Base-by-base conservation (phyloP, 2,113 vertebrate genomes). In the Oenanthe oenanthe region DNA sequence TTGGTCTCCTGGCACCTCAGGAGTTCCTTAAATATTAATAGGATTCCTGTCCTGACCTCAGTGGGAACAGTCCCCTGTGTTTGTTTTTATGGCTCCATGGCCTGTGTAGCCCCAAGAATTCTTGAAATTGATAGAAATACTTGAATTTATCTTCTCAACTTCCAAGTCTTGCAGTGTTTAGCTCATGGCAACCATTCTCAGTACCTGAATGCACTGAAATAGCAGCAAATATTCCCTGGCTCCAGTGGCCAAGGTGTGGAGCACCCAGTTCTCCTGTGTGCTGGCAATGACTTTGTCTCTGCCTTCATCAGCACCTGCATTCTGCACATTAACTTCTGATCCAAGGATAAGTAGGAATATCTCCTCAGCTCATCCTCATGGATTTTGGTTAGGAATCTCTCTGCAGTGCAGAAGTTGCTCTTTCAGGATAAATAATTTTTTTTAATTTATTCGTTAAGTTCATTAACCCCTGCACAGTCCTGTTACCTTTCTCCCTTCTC, bases 251-350 rank as follows among this genome's bases (percentile, higher is more conserved):
- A 20, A 45, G n/a, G 25, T 62, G 29, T 24, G 9, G 18, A 40
- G 21, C 53, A 1, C 36, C 50, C 1, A 0, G 0, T 21, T 57
- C 42, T 65, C 9, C 51, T n/a, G 24, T 14, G 29, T 54, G 17
- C 34, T 63, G 61, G 32, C 7, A 22, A 24, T 29, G 60, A 18
- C 11, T 65, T 29, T 15, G 6, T 29, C 48, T 63, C 75, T 65
- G 75, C 6, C 24, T 78, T 34, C 60, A 65, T 18, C 75, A 65
- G 60, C 24, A n/a, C 25, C 48, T 78, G 61, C 40, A 31, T 36
- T 81, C 66, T 82, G 9, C 51, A 28, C 31, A 1, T 78, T 7
- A 17, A 19, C 6, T 60, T 43, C 5, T 47, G 32, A 47, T 51
- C 60, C 47, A 24, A 29, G 40, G 36, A 18, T 15, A 26, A 67